Evolutionary conservation across 2,888 invertebrate species (phyloP).

Genomic region (Isotomurus palustris): DNA sequence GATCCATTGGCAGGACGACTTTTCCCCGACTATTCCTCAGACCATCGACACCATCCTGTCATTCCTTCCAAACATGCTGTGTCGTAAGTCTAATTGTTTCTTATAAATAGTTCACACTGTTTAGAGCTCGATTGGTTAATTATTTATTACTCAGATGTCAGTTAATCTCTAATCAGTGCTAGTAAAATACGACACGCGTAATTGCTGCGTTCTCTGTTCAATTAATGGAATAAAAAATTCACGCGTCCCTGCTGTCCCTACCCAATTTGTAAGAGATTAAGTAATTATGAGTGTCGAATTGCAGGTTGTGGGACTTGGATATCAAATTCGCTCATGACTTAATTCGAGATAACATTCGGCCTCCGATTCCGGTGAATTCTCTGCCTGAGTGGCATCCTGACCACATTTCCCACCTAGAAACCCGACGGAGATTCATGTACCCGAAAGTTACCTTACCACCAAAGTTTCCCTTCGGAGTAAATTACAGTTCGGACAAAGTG

Average conservation of each 20-base stretch:
- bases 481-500: slow-evolving; percentile 33
- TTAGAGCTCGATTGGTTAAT: too few relatives aligned
- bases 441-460: slow-evolving; percentile 28
- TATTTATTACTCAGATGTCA: neutral
- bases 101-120: too few relatives aligned
- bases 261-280: too few relatives aligned
- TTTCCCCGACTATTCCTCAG: neutral
- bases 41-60: neutral
- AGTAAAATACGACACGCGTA: neutral
- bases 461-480: slow-evolving; percentile 31
- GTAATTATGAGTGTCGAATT: neutral
- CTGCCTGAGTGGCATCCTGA: slow-evolving; percentile 39
- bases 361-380: slow-evolving; percentile 31
- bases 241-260: too few relatives aligned
- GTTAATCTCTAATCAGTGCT: neutral
- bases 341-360: slow-evolving; percentile 19
- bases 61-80: neutral
- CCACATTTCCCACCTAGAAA: slow-evolving; percentile 18
- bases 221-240: too few relatives aligned
- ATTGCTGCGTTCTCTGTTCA: too few relatives aligned
- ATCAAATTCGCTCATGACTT: slow-evolving; percentile 42
- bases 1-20: neutral
- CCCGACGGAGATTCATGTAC: slow-evolving; percentile 16
- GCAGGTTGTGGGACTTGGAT: slow-evolving; percentile 45
- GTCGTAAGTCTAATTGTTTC: slow-evolving; percentile 13